Conservation (phyloP, 2,888 invertebrate genomes). For the Falcaria lacertinaria region DNA sequence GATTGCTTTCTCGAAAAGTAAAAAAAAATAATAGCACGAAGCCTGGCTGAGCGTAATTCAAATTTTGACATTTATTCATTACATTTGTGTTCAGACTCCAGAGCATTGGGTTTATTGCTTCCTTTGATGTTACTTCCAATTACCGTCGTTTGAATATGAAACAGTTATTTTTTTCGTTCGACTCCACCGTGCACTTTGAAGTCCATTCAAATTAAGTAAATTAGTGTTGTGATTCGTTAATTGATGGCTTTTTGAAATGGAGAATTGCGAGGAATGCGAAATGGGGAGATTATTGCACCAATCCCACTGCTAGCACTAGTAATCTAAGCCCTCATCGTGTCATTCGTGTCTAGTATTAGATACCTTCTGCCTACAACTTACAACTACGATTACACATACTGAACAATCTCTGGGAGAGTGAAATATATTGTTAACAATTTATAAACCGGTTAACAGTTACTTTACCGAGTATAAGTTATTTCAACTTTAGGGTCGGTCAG, state of each 20-base stretch:
- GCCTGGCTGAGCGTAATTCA: neutral
- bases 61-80: constrained; percentile 10
- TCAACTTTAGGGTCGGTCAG: constrained; percentile 32
- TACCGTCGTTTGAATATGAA: constrained; percentile 20
- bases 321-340: no score
- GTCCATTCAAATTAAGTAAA: neutral
- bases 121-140: constrained; percentile 30
- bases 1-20: no score
- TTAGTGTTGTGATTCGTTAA: neutral
- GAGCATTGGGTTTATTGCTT: constrained; percentile 20
- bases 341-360: no score
- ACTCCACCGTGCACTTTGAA: constrained; percentile 5
- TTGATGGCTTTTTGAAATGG: neutral
- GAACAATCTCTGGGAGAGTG: no score
- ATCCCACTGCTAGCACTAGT: no score
- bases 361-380: no score
- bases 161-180: constrained; percentile 15
- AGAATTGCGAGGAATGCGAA: neutral
- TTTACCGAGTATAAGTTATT: constrained; percentile 29
- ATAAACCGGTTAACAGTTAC: constrained; percentile 29
- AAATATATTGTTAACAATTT: constrained; percentile 10
- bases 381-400: no score
- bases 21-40: no score
- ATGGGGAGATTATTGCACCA: no score
- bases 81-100: constrained; percentile 11